phyloP scores from a whole-genome alignment of 2,888 invertebrate species.

The Megaustenia siamemsis region DNA sequence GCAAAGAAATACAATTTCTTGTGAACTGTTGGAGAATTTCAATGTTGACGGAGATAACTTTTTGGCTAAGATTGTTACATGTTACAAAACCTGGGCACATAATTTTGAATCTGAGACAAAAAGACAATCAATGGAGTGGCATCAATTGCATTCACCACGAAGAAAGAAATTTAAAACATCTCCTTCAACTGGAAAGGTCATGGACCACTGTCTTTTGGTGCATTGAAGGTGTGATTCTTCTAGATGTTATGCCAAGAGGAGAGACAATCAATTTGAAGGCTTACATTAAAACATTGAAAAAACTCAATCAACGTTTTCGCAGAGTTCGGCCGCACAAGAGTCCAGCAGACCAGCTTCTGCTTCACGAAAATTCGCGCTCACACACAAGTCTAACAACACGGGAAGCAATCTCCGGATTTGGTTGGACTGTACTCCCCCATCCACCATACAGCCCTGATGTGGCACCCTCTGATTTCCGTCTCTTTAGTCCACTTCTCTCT shows the following conservation, averaged over 20 bases:
- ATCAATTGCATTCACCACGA: neutral
- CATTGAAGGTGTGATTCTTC: neutral
- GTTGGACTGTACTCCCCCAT: slow-evolving; percentile 1
- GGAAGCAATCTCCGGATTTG: neutral
- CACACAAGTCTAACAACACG: slow-evolving; percentile 10
- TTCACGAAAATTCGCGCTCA: neutral
- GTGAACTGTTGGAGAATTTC: neutral
- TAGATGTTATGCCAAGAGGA: slow-evolving; percentile 12
- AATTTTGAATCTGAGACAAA: neutral
- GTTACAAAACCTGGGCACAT: neutral
- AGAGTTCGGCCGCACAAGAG: slow-evolving; percentile 6
- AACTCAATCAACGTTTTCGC: neutral
- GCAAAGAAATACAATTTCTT: slow-evolving; percentile 14
- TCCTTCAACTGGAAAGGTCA: neutral
- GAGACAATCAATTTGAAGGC: neutral
- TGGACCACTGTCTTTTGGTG: neutral
- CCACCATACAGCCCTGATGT: neutral
- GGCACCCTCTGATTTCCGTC: slow-evolving; percentile 18
- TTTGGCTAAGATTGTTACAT: neutral
- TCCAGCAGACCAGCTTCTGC: neutral
- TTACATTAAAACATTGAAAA: slow-evolving; percentile 10
- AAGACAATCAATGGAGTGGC: neutral
- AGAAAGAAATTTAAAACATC: neutral
- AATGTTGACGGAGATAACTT: neutral
- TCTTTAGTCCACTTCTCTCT: neutral